A percentile compares a stretch with the other conserved stretches of the same genome.
These are phyloP conservation scores for Ciconia nigra DNA, from an alignment of 2,797 vertebrate genomes.

Conservation along the genomic window DNA sequence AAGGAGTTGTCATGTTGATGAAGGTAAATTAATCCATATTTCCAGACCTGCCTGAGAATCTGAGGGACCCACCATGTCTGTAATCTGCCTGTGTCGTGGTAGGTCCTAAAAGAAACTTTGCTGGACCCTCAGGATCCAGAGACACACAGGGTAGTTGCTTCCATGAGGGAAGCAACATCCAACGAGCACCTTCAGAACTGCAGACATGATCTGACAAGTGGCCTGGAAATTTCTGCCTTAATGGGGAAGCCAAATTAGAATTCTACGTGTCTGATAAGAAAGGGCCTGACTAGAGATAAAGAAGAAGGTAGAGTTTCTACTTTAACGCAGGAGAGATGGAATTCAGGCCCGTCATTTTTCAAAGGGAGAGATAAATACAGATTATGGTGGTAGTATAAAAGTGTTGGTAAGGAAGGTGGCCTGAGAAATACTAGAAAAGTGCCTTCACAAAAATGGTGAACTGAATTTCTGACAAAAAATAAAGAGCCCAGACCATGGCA, in stretches of 20 bases:
- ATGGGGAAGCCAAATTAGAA: not conserved
- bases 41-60: not conserved
- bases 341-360: not conserved
- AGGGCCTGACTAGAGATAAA: not conserved
- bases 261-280: constrained; percentile 21
- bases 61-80: not conserved
- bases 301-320: not conserved
- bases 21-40: constrained; percentile 20
- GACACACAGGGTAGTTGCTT: not conserved
- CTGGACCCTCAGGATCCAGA: not conserved
- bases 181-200: not conserved
- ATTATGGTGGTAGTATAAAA: not conserved
- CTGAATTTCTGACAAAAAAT: not conserved
- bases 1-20: constrained; percentile 4
- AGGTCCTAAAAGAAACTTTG: not conserved
- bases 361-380: not conserved
- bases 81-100: not conserved
- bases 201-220: constrained; percentile 3
- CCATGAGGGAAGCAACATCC: not conserved
- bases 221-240: constrained; percentile 20
- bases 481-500: not conserved
- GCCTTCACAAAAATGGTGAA: not conserved
- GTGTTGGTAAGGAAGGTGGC: not conserved
- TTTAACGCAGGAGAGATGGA: not conserved
- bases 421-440: not conserved